Conservation (phyloP, 2,113 vertebrate species). For the Anarhynchus alexandrinus region DNA sequence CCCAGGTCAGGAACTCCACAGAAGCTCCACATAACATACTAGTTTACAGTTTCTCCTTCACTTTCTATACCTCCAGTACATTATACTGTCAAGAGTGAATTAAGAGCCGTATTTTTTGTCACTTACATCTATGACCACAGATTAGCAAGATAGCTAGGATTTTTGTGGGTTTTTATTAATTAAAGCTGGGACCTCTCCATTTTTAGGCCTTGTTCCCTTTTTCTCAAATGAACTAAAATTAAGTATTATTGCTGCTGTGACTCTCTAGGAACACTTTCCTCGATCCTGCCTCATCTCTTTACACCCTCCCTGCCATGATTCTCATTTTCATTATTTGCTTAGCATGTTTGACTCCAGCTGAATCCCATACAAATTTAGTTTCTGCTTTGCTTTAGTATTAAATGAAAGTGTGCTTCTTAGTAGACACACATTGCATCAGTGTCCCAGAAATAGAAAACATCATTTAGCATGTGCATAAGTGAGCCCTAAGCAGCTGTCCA, state of each 20-base stretch:
- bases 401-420: not conserved
- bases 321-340: not conserved
- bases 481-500: not conserved
- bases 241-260: not conserved
- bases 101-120: not conserved
- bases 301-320: not conserved
- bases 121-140: not conserved
- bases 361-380: not conserved
- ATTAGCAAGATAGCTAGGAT: not conserved
- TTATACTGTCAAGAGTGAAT: not conserved
- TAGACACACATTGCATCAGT: not conserved
- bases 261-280: not conserved
- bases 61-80: not conserved
- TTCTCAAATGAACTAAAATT: not conserved
- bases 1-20: not conserved
- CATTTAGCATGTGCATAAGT: not conserved
- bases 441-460: not conserved
- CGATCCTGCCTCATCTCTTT: not conserved
- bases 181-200: not conserved
- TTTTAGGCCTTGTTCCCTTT: not conserved
- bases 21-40: not conserved
- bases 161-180: not conserved
- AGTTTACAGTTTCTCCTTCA: not conserved
- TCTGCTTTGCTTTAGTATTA: not conserved
- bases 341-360: not conserved